Percentiles rank a stretch among this genome's conserved stretches.
Evolutionary conservation across 92 coral and sea anemone genomes (phyloP).

Genomic region (Montipora capitata): DNA sequence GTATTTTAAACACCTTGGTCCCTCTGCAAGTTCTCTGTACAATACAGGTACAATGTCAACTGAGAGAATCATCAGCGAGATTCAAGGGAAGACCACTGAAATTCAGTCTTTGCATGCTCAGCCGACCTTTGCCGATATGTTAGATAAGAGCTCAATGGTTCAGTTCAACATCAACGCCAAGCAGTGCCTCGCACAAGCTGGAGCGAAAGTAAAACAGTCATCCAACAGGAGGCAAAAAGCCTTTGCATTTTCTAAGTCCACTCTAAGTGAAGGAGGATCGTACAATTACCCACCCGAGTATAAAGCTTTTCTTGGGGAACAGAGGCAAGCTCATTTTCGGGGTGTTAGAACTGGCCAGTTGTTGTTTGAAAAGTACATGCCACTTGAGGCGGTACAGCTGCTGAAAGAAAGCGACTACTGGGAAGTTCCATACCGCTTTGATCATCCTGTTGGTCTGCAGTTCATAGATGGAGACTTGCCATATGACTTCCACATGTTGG

Average conservation of each 20-base stretch:
- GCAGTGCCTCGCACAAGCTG: constrained; percentile 32
- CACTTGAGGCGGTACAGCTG: constrained; percentile 28
- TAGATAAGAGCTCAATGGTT: constrained; percentile 30
- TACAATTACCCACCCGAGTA: constrained; percentile 25
- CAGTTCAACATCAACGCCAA: constrained; percentile 51
- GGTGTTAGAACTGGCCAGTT: constrained; percentile 49
- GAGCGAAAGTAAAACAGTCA: constrained; percentile 35
- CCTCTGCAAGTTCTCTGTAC: constrained; percentile 35
- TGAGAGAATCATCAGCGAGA: constrained; percentile 45
- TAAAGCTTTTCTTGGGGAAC: constrained; percentile 13
- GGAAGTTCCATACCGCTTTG: constrained; percentile 50
- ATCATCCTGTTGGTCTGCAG: constrained; percentile 21
- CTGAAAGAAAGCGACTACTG: constrained; percentile 30
- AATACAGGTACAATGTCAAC: constrained; percentile 53
- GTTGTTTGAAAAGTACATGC: constrained; percentile 52
- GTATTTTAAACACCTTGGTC: constrained; percentile 44
- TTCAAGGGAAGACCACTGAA: constrained; percentile 56
- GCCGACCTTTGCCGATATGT: constrained; percentile 56
- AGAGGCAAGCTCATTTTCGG: constrained; percentile 38
- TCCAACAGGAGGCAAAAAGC: constrained; percentile 25
- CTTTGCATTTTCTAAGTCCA: background rate
- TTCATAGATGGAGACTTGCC: constrained; percentile 26
- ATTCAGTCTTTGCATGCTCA: constrained; percentile 46
- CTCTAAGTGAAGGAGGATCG: background rate
- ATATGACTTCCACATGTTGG: constrained; percentile 7